phyloP scores from a whole-genome alignment of 1,140 invertebrate species.

The Doryteuthis pealeii region DNA sequence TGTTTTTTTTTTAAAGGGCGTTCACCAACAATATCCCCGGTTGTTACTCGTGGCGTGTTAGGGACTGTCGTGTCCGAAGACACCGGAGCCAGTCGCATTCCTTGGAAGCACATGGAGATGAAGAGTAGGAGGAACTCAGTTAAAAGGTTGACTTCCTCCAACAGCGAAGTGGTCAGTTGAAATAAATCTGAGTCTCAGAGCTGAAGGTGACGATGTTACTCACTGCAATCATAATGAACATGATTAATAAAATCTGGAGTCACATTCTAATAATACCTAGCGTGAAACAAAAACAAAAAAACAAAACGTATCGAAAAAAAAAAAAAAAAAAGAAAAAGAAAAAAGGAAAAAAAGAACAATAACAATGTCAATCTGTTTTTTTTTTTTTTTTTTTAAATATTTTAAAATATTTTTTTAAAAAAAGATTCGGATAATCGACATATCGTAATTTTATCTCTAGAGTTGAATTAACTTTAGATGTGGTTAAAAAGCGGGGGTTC shows the following conservation, averaged over 20 bases:
- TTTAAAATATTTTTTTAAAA: too few species aligned
- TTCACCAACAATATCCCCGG: not conserved
- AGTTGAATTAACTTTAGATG: too few species aligned
- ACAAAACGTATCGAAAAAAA: too few species aligned
- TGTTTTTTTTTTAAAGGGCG: too few species aligned
- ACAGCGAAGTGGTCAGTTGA: not conserved
- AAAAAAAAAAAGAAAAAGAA: too few species aligned
- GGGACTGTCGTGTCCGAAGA: not conserved
- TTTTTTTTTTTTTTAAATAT: too few species aligned
- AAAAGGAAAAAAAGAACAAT: not conserved
- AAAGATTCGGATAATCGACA: too few species aligned
- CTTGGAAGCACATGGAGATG: slow-evolving; percentile 5
- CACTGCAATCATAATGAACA: slow-evolving; percentile 4
- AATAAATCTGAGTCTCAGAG: not conserved
- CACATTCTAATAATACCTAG: too few species aligned
- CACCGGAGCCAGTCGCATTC: not conserved
- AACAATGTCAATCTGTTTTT: too few species aligned
- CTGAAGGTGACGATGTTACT: not conserved
- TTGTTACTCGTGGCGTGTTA: slow-evolving; percentile 4
- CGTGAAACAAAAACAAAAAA: too few species aligned
- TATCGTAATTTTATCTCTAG: too few species aligned
- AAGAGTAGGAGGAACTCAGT: not conserved
- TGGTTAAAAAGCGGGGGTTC: too few species aligned
- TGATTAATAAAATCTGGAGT: not conserved
- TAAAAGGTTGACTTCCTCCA: not conserved